phyloP scores from a whole-genome alignment of 2,888 invertebrate genomes.

The Halictus quadricinctus region DNA sequence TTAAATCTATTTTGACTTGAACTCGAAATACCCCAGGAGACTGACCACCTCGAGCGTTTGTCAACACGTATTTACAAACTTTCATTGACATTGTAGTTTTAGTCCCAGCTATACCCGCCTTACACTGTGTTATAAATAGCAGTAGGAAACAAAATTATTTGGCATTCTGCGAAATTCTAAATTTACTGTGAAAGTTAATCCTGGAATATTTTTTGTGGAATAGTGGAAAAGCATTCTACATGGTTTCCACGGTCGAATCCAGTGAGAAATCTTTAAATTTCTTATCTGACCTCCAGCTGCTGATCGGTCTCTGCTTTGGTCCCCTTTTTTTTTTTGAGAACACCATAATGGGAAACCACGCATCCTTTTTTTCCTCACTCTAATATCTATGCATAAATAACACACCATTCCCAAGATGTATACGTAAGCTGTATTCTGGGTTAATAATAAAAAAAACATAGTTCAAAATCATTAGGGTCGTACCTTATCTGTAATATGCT shows the following conservation, averaged over 20 bases:
- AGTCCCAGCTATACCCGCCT: background rate
- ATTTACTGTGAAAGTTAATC: background rate
- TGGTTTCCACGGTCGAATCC: conserved; percentile 35
- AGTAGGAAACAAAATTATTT: background rate
- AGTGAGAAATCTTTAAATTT: conserved; percentile 47
- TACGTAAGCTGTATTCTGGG: background rate
- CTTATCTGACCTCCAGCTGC: conserved; percentile 61
- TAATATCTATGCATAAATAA: conserved; percentile 60
- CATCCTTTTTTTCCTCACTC: conserved; percentile 29
- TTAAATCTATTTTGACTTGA: conserved; percentile 23
- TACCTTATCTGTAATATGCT: background rate
- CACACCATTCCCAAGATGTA: conserved; percentile 31
- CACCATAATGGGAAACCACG: conserved; percentile 38
- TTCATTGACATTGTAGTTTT: conserved; percentile 6
- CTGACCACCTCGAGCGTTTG: background rate
- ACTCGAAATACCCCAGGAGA: background rate
- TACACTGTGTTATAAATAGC: background rate
- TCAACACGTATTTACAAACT: conserved; percentile 34
- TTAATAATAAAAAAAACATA: background rate
- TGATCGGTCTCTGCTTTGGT: conserved; percentile 59
- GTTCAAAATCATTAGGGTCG: background rate
- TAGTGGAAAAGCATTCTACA: background rate
- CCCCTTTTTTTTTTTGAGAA: conserved; percentile 38
- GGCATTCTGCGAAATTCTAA: background rate
- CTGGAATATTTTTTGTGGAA: background rate